Percentiles rank a stretch among this genome's conserved stretches.
Evolutionary conservation across 2,888 invertebrate species (phyloP).

Genomic region (Drosophila ustulata): DNA sequence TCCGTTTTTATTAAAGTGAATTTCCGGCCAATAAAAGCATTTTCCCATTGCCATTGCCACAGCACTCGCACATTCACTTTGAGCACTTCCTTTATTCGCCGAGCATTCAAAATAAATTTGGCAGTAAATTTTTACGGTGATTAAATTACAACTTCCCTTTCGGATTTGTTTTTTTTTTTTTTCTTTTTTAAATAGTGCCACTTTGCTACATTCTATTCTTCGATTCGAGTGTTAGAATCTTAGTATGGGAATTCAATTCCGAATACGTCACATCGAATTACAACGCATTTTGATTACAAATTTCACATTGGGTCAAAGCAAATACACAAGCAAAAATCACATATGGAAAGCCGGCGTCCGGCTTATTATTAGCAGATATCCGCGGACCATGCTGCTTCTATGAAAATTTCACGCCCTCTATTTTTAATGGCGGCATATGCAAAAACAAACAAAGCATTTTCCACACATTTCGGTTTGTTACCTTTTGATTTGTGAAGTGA

Average conservation of each 20-base stretch:
- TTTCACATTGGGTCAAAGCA: slow-evolving; percentile 27
- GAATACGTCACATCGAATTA: slow-evolving; percentile 50
- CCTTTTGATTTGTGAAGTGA: slow-evolving; percentile 42
- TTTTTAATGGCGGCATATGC: slow-evolving; percentile 58
- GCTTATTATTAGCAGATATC: slow-evolving; percentile 54
- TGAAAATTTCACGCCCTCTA: slow-evolving; percentile 63
- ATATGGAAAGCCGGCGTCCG: slow-evolving; percentile 57
- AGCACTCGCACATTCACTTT: slow-evolving; percentile 12
- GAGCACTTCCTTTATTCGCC: slow-evolving; percentile 14
- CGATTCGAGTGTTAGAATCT: slow-evolving; percentile 11
- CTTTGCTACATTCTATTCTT: background rate
- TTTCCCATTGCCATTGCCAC: slow-evolving; percentile 14
- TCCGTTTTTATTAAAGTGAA: slow-evolving; percentile 16
- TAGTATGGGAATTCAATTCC: slow-evolving; percentile 14
- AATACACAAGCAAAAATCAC: slow-evolving; percentile 37
- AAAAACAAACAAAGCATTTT: slow-evolving; percentile 59
- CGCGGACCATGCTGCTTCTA: slow-evolving; percentile 41
- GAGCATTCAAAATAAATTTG: slow-evolving; percentile 13
- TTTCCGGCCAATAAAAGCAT: slow-evolving; percentile 28
- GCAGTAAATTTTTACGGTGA: slow-evolving; percentile 23
- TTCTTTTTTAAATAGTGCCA: slow-evolving; percentile 2
- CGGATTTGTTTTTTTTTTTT: slow-evolving; percentile 13
- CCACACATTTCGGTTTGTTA: slow-evolving; percentile 45
- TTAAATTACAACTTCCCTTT: slow-evolving; percentile 44
- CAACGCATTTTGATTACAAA: slow-evolving; percentile 32